Conservation (phyloP, 2,888 invertebrate species). For the Orthonevra nobilis region DNA sequence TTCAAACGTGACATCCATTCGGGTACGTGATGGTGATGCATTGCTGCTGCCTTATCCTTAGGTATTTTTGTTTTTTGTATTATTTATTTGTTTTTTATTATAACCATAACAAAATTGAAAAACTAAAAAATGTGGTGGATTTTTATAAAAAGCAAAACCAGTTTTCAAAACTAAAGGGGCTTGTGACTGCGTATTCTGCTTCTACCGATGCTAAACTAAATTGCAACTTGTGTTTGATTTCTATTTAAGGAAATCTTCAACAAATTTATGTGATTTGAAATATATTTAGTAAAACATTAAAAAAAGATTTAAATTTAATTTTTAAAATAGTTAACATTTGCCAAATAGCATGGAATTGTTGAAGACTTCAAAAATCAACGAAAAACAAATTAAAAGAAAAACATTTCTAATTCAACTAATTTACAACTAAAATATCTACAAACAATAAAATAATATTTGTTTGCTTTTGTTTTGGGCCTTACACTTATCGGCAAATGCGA, state of each 20-base stretch:
- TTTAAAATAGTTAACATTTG: too few relatives aligned
- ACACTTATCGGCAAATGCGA: slow-evolving; percentile 78
- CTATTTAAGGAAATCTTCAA: not conserved
- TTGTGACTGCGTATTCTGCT: too few relatives aligned
- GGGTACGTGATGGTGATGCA: slow-evolving; percentile 80
- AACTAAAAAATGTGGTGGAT: not conserved
- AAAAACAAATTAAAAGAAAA: slow-evolving; percentile 10
- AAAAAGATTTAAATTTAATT: too few relatives aligned
- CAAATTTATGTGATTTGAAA: slow-evolving; percentile 9
- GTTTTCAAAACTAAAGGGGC: too few relatives aligned
- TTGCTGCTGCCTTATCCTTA: slow-evolving; percentile 64
- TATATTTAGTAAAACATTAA: slow-evolving; percentile 3
- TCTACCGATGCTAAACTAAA: not conserved
- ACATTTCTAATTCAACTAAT: slow-evolving; percentile 1
- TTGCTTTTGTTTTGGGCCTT: slow-evolving; percentile 73
- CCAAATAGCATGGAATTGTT: too few relatives aligned
- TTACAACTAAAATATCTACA: not conserved
- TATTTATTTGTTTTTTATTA: not conserved
- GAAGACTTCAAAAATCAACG: too few relatives aligned
- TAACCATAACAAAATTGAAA: not conserved
- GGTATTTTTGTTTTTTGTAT: slow-evolving; percentile 7
- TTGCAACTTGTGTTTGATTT: not conserved
- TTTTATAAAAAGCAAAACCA: not conserved
- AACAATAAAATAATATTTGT: slow-evolving; percentile 2
- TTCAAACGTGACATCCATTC: slow-evolving; percentile 86